These are phyloP conservation scores for Epistrophe eligans DNA, from an alignment of 2,888 invertebrate genomes.

Conservation along the genomic window DNA sequence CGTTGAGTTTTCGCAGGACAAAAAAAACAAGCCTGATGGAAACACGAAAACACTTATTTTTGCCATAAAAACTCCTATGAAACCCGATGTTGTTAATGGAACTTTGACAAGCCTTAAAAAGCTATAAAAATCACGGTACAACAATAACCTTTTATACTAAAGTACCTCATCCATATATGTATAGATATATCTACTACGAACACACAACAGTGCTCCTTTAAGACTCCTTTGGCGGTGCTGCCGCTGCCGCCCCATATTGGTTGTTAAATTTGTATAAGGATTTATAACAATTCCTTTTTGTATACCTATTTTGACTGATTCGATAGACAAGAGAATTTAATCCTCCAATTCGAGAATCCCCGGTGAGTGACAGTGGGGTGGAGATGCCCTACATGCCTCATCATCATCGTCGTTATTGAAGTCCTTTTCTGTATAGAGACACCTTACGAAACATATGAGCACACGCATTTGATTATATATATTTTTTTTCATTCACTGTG, in stretches of 20 bases:
- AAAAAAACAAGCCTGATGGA: conserved; percentile 55
- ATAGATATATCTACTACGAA: too few relatives aligned
- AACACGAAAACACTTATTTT: conserved; percentile 75
- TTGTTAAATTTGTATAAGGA: conserved; percentile 61
- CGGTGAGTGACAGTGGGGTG: conserved; percentile 64
- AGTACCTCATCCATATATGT: background rate
- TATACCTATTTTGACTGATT: conserved; percentile 42
- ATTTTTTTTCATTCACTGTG: conserved; percentile 60
- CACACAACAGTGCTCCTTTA: conserved; percentile 42
- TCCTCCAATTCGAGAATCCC: conserved; percentile 57
- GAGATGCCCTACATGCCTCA: conserved; percentile 30
- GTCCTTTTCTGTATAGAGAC: conserved; percentile 49
- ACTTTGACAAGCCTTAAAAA: conserved; percentile 75
- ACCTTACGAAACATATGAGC: conserved; percentile 73
- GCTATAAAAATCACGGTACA: conserved; percentile 72
- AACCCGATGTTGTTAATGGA: conserved; percentile 74
- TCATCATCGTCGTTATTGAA: conserved; percentile 36
- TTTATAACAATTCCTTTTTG: conserved; percentile 39
- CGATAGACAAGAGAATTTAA: conserved; percentile 72
- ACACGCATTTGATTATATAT: conserved; percentile 69
- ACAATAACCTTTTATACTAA: conserved; percentile 68
- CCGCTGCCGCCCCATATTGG: conserved; percentile 8
- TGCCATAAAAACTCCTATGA: conserved; percentile 60
- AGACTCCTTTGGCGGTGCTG: conserved; percentile 28
- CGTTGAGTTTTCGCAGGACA: conserved; percentile 58